Evolutionary conservation across 92 coral and sea anemone genomes (phyloP).

Genomic region (Phenganax stokvisi): DNA sequence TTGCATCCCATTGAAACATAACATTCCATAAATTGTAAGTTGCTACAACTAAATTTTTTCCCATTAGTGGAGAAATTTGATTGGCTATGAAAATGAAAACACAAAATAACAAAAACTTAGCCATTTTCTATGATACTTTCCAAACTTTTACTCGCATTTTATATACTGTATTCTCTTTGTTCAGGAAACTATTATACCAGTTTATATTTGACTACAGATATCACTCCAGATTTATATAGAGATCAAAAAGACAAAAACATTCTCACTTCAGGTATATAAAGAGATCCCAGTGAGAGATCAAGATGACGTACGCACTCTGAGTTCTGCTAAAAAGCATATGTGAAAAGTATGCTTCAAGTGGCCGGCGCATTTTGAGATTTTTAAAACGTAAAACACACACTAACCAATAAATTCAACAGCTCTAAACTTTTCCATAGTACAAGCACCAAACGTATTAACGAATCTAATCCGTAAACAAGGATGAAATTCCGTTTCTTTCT

Average conservation of each 20-base stretch:
- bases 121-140: slow-evolving; percentile 7
- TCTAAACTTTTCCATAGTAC: too few species aligned
- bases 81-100: background rate
- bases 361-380: background rate
- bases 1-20: slow-evolving; percentile 94
- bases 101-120: background rate
- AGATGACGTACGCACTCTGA: too few species aligned
- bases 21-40: slow-evolving; percentile 97
- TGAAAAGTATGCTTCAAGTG: background rate
- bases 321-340: too few species aligned
- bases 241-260: background rate
- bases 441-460: too few species aligned
- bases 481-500: background rate
- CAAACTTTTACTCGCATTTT: background rate
- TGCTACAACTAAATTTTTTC: slow-evolving; percentile 60
- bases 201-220: too few species aligned
- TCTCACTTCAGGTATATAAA: background rate
- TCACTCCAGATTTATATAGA: too few species aligned
- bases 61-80: background rate
- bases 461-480: background rate
- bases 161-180: too few species aligned
- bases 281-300: too few species aligned
- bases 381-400: background rate
- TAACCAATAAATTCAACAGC: too few species aligned
- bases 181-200: too few species aligned